These are phyloP conservation scores for Emydura subglobosa DNA, from an alignment of 2,113 vertebrate genomes.

Conservation along the genomic window DNA sequence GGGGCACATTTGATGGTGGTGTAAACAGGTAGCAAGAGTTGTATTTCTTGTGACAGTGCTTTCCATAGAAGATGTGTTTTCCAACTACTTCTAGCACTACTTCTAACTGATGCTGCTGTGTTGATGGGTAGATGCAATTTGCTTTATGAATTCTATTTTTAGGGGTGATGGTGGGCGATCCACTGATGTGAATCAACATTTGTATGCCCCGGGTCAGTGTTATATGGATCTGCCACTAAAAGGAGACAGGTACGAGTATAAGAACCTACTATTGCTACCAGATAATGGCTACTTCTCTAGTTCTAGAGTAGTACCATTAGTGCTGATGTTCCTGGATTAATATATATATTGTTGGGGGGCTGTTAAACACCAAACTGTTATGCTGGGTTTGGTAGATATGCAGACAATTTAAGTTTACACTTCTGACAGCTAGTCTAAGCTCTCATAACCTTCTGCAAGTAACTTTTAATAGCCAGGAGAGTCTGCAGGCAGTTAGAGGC, in stretches of 20 bases:
- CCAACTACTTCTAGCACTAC: background rate
- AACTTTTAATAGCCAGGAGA: background rate
- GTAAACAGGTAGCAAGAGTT: constrained; percentile 61
- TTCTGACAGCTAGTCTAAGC: background rate
- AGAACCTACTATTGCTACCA: background rate
- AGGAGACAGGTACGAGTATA: background rate
- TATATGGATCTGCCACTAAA: background rate
- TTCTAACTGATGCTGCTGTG: background rate
- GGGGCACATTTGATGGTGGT: constrained; percentile 58
- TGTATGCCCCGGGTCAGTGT: background rate
- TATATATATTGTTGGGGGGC: no score
- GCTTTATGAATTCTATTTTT: background rate
- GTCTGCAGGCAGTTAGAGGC: background rate
- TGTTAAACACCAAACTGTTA: background rate
- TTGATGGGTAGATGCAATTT: background rate
- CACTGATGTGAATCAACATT: no score
- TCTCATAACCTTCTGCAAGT: background rate
- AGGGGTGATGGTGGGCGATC: background rate
- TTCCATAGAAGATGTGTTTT: background rate
- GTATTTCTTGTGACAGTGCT: background rate
- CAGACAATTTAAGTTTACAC: background rate
- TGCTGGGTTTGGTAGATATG: background rate
- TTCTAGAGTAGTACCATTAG: background rate
- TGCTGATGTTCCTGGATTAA: no score
- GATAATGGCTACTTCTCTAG: background rate